A percentile compares a stretch with the other conserved stretches of the same genome.
Evolutionary conservation across 2,888 invertebrate species (phyloP).

Genomic region (Ornithoptera priamus): DNA sequence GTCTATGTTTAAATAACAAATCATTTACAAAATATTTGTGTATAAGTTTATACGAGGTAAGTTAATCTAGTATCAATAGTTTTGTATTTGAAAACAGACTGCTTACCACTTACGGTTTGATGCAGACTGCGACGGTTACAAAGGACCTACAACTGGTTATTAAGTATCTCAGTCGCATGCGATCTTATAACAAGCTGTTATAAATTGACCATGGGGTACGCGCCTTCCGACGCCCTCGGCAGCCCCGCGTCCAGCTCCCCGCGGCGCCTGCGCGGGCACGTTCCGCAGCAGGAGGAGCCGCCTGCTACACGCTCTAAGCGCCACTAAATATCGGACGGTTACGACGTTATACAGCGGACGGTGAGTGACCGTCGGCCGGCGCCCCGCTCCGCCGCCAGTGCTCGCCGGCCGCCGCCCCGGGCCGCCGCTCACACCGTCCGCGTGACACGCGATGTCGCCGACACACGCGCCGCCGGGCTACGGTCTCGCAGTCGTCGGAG

Average conservation of each 20-base stretch:
- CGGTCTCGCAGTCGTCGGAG: slow-evolving; percentile 59
- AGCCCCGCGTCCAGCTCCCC: slow-evolving; percentile 34
- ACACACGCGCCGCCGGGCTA: slow-evolving; percentile 46
- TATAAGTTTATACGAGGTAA: too few species aligned
- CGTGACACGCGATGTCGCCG: slow-evolving; percentile 56
- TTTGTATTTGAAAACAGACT: too few species aligned
- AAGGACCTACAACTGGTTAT: background rate
- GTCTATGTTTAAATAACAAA: too few species aligned
- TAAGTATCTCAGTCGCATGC: background rate
- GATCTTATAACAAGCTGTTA: background rate
- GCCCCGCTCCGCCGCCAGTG: slow-evolving; percentile 31
- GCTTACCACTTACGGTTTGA: too few species aligned
- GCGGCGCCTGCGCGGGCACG: slow-evolving; percentile 54
- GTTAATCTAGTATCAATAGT: too few species aligned
- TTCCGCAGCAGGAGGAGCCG: slow-evolving; percentile 40
- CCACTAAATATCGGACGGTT: slow-evolving; percentile 33
- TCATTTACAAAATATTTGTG: too few species aligned
- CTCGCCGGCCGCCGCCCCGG: slow-evolving; percentile 34
- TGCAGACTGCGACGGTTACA: background rate
- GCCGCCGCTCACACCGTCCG: slow-evolving; percentile 28
- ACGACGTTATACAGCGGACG: slow-evolving; percentile 30
- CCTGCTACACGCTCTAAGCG: slow-evolving; percentile 32
- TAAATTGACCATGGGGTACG: slow-evolving; percentile 5
- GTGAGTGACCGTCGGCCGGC: slow-evolving; percentile 41
- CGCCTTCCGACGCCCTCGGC: slow-evolving; percentile 19